Percentiles rank a stretch among this genome's conserved stretches.
These are phyloP conservation scores for Decapterus maruadsi DNA, from an alignment of 2,797 vertebrate species.

Conservation along the genomic window DNA sequence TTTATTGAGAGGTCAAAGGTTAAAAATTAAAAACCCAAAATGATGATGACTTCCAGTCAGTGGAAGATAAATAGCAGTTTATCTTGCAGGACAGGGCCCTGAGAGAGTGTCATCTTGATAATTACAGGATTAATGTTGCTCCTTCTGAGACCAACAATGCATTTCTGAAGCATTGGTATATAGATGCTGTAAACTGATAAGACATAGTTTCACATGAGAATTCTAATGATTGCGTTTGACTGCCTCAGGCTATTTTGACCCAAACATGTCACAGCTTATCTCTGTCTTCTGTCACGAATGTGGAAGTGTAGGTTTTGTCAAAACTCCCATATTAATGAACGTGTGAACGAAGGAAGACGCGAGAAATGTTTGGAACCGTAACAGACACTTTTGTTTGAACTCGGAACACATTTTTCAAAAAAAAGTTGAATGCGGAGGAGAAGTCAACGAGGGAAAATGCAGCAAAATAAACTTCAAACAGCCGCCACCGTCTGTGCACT, in stretches of 20 bases:
- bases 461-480: neutral
- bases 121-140: constrained; percentile 5
- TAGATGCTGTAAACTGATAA: constrained; percentile 37
- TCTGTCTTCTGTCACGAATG: constrained; percentile 1
- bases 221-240: constrained; percentile 28
- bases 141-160: constrained; percentile 9
- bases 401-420: neutral
- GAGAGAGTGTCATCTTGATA: neutral
- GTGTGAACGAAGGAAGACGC: neutral
- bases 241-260: constrained; percentile 49
- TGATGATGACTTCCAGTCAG: neutral
- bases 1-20: constrained; percentile 1
- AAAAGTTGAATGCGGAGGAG: neutral
- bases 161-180: neutral
- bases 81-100: neutral
- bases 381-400: neutral
- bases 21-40: constrained; percentile 17
- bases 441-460: neutral
- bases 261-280: constrained; percentile 43
- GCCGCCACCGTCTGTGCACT: neutral
- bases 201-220: constrained; percentile 19
- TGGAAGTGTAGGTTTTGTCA: constrained; percentile 26
- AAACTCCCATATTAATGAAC: constrained; percentile 2
- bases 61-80: neutral
- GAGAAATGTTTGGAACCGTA: neutral